phyloP scores from a whole-genome alignment of 2,797 vertebrate genomes.

The Pseudocheirus occidentalis region DNA sequence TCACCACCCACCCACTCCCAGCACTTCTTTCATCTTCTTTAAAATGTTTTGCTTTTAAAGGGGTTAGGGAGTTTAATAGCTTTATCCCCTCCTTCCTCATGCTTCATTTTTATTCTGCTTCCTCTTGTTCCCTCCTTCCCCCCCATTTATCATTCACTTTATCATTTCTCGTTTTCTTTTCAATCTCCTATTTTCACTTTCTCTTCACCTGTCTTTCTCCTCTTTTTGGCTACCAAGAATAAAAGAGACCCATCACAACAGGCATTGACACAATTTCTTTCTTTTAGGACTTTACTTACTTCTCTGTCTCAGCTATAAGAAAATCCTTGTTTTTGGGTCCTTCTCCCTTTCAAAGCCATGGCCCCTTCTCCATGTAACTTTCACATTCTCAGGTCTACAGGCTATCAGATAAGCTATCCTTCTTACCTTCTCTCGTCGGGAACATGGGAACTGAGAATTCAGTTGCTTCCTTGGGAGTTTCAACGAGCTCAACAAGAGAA shows the following conservation, averaged over 20 bases:
- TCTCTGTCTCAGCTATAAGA: background rate
- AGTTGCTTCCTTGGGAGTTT: constrained; percentile 15
- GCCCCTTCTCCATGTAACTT: background rate
- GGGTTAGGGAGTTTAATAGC: background rate
- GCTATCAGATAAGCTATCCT: background rate
- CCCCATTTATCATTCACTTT: constrained; percentile 40
- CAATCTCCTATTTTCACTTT: constrained; percentile 58
- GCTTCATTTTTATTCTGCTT: constrained; percentile 64
- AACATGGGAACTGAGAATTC: background rate
- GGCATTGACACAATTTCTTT: background rate
- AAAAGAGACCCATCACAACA: constrained; percentile 15
- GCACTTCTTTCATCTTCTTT: background rate
- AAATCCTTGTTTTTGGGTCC: background rate
- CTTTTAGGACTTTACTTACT: background rate
- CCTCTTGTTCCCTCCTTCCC: constrained; percentile 37
- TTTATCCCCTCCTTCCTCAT: background rate
- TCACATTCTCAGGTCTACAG: background rate
- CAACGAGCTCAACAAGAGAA: background rate
- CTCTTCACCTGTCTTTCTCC: constrained; percentile 65
- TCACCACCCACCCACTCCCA: background rate
- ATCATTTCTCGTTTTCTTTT: constrained; percentile 52
- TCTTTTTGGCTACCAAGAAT: constrained; percentile 52
- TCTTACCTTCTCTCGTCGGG: background rate
- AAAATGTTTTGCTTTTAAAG: background rate
- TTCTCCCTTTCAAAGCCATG: background rate